A percentile compares a stretch with the other conserved stretches of the same genome.
These are phyloP conservation scores for Amiota communis DNA, from an alignment of 2,888 invertebrate species.

Conservation along the genomic window DNA sequence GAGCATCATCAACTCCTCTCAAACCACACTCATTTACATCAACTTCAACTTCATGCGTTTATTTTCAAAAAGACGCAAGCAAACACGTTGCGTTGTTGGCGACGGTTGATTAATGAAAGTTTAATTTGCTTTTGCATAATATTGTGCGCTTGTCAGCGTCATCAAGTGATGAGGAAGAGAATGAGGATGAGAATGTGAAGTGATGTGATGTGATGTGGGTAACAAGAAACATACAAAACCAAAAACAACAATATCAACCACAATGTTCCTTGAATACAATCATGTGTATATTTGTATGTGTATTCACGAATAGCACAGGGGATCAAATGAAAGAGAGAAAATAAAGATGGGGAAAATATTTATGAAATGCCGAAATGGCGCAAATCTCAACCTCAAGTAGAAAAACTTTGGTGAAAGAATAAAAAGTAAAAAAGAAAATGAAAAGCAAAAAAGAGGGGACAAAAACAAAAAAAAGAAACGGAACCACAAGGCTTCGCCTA, in stretches of 20 bases:
- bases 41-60: background rate
- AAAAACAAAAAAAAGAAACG: too few relatives aligned
- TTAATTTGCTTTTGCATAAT: slow-evolving; percentile 49
- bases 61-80: too few relatives aligned
- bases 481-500: slow-evolving; percentile 5
- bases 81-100: slow-evolving; percentile 4
- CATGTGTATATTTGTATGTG: background rate
- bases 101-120: slow-evolving; percentile 45
- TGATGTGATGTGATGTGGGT: background rate
- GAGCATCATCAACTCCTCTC: too few relatives aligned
- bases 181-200: background rate
- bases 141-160: slow-evolving; percentile 39
- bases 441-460: too few relatives aligned
- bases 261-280: too few relatives aligned
- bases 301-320: too few relatives aligned
- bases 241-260: too few relatives aligned
- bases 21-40: slow-evolving; percentile 9
- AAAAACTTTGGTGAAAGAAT: background rate
- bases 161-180: slow-evolving; percentile 26
- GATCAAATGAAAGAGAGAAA: background rate
- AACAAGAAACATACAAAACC: too few relatives aligned
- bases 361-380: too few relatives aligned
- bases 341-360: slow-evolving; percentile 13
- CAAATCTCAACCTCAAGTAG: background rate
- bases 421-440: background rate